Evolutionary conservation across 2,113 vertebrate genomes (phyloP), one percentile per base, ranked within the genome.

Genomic region (Todiramphus saurophagus): DNA sequence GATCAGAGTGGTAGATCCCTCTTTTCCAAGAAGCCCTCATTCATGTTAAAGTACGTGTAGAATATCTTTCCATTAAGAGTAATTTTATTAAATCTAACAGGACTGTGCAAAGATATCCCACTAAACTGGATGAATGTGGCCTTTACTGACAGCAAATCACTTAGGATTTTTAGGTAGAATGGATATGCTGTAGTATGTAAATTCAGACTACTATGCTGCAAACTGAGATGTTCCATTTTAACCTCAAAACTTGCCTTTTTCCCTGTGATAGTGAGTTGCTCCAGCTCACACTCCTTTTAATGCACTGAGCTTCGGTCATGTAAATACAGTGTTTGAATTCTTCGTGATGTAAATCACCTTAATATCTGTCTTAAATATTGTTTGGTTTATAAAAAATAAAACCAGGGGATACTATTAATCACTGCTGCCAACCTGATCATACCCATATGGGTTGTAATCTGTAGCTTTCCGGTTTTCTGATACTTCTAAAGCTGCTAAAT

Each of bases 341-440:
- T 86, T 74, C 53, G 68, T 74, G 56, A 66, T 2, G 39, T 27
- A 95, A 93, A 91, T 95, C 14, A 89, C 80, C 79, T 66, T 83
- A 83, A 82, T 66, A 74, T 79, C 35, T 69, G 41, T 53, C 64
- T 77, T 96, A 89, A 88, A 75, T 87, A 93, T 67, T 90, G 80
- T 85, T 91, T 83, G 39, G 31, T 90, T 77, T 96, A 85, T 59
- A 81, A 94, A 97, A 96, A 91, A 16, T 23, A 94, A 94, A 93
- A 48, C 28, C 55, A 74, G 33, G 31, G 89, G 35, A 83, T n/a
- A 82, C 4, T 93, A 43, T 80, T 79, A 80, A 94, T 86, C 78
- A 76, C 43, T 56, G 31, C 60, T 96, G 46, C 50, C 58, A 94
- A 88, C 64, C 39, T 84, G 62, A 93, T 35, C 27, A 69, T 67